phyloP scores from a whole-genome alignment of 2,888 invertebrate genomes.

The Cephus runcator region DNA sequence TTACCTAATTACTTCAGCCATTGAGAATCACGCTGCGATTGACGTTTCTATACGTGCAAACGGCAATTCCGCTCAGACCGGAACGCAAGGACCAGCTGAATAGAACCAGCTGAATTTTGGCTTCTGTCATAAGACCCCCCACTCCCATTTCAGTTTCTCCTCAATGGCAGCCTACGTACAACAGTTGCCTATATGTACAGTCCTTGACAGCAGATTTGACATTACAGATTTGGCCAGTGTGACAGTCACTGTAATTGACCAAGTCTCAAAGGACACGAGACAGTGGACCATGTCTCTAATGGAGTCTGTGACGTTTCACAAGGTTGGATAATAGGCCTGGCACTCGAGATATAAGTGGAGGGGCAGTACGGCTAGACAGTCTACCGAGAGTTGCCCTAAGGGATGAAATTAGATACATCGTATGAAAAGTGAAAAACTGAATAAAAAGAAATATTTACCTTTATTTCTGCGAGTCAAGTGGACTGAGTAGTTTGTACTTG shows the following conservation, averaged over 20 bases:
- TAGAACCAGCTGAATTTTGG: too few species aligned
- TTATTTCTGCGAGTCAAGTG: not conserved
- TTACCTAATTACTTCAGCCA: not conserved
- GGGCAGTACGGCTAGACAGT: not conserved
- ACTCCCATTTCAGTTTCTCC: not conserved
- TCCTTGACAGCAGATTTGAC: not conserved
- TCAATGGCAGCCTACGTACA: not conserved
- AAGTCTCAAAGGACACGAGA: not conserved
- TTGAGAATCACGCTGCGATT: slow-evolving; percentile 4
- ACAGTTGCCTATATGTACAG: too few species aligned
- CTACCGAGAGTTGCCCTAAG: not conserved
- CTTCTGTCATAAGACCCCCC: not conserved
- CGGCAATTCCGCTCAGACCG: not conserved
- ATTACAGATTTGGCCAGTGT: not conserved
- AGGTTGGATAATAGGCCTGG: not conserved
- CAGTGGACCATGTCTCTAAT: not conserved
- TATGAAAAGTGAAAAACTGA: not conserved
- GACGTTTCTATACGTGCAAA: not conserved
- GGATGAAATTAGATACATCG: not conserved
- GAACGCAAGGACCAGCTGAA: too few species aligned
- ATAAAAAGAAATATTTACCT: not conserved
- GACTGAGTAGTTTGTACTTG: not conserved
- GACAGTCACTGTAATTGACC: not conserved
- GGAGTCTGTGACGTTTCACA: not conserved
- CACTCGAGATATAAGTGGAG: not conserved